Evolutionary conservation across 2,797 vertebrate genomes (phyloP), one percentile per base, ranked within the genome.

Genomic region (Staurois parvus): DNA sequence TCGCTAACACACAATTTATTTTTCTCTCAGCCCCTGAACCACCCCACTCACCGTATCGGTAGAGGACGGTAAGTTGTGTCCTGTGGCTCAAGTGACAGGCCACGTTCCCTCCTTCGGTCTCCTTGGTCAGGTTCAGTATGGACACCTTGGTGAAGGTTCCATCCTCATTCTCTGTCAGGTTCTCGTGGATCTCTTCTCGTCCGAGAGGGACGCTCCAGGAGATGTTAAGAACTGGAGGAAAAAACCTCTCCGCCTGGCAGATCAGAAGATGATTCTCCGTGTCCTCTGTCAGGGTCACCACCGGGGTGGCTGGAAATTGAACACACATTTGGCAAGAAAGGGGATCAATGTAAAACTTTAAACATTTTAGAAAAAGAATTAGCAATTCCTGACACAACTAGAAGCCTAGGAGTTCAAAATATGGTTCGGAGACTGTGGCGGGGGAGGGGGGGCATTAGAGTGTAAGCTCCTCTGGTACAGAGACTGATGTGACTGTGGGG

Each of bases 81-180:
- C 30, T 11, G 75, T 76, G 75, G 21, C 24, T 6, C 7, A 76
- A 29, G 19, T 52, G 21, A 32, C 75, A 76, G 29, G 75, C 62
- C 30, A 76, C 52, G 3, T 52, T 24, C 52, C 37, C 28, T 2
- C 29, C 52, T 32, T 24, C 8, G 10, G 34, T 13, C 52, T 62
- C 52, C 52, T 76, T 40, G 21, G 75, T 62, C 13, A 76, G 9
- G 28, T 15, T 13, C 75, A 76, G 26, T 30, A 17, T 64, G 75
- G 75, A 76, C 75, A 17, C 62, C 75, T 34, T 76, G 48, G 30
- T 76, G 52, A 62, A 76, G 8, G 75, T 62, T 7, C 75, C 30
- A 4, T 76, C 75, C 75, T 64, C 52, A 11, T 76, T 76, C 75
- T 76, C 75, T 3, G 75, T 76, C 19, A 76, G 75, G 48, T 62